Conservation (phyloP, 2,888 invertebrate species). For the Autographa pulchrina region DNA sequence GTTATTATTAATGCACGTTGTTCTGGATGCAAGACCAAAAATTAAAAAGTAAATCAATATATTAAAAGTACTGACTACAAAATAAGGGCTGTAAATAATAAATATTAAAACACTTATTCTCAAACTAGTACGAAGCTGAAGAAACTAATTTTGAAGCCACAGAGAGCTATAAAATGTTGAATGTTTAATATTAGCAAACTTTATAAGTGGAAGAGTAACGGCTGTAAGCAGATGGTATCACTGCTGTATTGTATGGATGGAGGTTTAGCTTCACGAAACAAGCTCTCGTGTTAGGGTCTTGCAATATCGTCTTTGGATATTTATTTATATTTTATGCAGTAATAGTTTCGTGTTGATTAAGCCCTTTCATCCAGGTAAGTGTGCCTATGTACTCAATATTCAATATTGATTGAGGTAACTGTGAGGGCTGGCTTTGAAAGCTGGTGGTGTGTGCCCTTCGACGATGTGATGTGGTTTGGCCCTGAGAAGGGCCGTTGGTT, state of each 20-base stretch:
- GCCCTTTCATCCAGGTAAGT: too few relatives aligned
- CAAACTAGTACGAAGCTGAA: constrained; percentile 23
- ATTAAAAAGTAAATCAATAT: neutral
- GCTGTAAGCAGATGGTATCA: constrained; percentile 39
- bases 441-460: too few relatives aligned
- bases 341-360: too few relatives aligned
- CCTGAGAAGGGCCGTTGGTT: too few relatives aligned
- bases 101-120: neutral
- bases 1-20: too few relatives aligned
- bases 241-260: constrained; percentile 12
- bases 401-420: too few relatives aligned
- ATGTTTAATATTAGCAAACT: constrained; percentile 45
- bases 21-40: neutral
- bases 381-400: too few relatives aligned
- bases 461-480: too few relatives aligned
- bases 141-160: constrained; percentile 49
- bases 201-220: constrained; percentile 28
- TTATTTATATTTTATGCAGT: neutral
- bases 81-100: neutral
- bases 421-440: too few relatives aligned
- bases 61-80: neutral
- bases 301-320: neutral
- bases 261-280: neutral
- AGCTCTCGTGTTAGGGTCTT: neutral
- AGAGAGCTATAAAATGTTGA: constrained; percentile 38